Percentiles rank a stretch among this genome's conserved stretches.
Conservation (phyloP, 1,140 invertebrate genomes). For the Neoseiulus cucumeris region DNA sequence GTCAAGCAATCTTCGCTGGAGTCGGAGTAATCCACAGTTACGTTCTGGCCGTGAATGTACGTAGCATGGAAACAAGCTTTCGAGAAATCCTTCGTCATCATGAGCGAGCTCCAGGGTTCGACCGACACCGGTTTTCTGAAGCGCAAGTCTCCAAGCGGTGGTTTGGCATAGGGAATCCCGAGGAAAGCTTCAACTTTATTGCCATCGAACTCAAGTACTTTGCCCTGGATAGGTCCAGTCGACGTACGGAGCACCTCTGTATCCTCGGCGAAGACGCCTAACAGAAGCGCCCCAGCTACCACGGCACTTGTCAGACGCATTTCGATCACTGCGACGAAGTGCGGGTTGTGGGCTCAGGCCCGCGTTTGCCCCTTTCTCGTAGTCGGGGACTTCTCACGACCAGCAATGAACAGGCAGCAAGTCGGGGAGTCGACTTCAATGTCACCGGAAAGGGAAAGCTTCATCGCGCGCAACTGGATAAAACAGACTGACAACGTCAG, state of each 20-base stretch:
- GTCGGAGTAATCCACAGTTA: background rate
- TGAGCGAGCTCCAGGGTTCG: slow-evolving; percentile 50
- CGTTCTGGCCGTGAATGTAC: slow-evolving; percentile 12
- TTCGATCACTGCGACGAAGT: too few species aligned
- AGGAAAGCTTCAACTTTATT: background rate
- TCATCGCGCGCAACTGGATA: too few species aligned
- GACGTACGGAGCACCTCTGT: slow-evolving; percentile 24
- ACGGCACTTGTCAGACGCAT: too few species aligned
- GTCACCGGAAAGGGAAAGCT: too few species aligned
- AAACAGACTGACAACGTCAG: too few species aligned
- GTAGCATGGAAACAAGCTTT: slow-evolving; percentile 43
- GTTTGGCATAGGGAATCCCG: slow-evolving; percentile 76
- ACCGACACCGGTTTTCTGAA: slow-evolving; percentile 65
- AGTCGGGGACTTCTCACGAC: too few species aligned
- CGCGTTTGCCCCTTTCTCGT: too few species aligned
- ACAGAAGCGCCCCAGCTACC: too few species aligned
- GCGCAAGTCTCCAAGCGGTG: slow-evolving; percentile 57
- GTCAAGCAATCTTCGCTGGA: slow-evolving; percentile 2
- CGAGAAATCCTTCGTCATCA: slow-evolving; percentile 48
- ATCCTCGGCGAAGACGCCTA: slow-evolving; percentile 15
- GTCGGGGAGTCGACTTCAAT: too few species aligned
- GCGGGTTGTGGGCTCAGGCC: too few species aligned
- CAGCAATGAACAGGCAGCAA: too few species aligned
- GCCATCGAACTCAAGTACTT: slow-evolving; percentile 3
- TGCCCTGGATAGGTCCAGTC: slow-evolving; percentile 1